Evolutionary conservation across 2,888 invertebrate genomes (phyloP).

Genomic region (Tanypteryx hageni): DNA sequence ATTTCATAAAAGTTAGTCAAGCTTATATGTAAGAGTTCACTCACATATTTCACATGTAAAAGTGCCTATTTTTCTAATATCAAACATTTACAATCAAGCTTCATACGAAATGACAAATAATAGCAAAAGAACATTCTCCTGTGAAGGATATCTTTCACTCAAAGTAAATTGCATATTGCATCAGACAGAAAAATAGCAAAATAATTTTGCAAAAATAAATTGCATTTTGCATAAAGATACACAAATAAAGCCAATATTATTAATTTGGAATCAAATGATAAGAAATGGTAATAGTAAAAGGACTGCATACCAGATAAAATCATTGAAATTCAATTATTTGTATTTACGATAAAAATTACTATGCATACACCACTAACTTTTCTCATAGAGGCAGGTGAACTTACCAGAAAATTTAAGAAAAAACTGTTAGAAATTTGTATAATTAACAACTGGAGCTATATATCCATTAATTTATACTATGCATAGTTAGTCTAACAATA

Average conservation of each 20-base stretch:
- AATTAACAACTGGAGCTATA: not conserved
- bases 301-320: slow-evolving; percentile 43
- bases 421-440: not conserved
- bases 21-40: not conserved
- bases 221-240: not conserved
- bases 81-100: slow-evolving; percentile 46
- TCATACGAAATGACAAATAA: slow-evolving; percentile 41
- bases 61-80: not conserved
- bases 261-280: not conserved
- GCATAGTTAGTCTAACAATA: not conserved
- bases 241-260: not conserved
- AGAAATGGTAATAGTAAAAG: slow-evolving; percentile 36
- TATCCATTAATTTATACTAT: not conserved
- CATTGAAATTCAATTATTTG: not conserved
- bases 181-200: slow-evolving; percentile 11
- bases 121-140: slow-evolving; percentile 21
- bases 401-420: slow-evolving; percentile 49
- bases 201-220: slow-evolving; percentile 7
- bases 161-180: slow-evolving; percentile 5
- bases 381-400: not conserved
- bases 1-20: not conserved
- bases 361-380: not conserved
- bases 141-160: slow-evolving; percentile 26
- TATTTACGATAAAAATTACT: not conserved
- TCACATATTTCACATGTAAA: not conserved